phyloP scores from a whole-genome alignment of 2,113 vertebrate genomes.

The Acanthochromis polyacanthus region DNA sequence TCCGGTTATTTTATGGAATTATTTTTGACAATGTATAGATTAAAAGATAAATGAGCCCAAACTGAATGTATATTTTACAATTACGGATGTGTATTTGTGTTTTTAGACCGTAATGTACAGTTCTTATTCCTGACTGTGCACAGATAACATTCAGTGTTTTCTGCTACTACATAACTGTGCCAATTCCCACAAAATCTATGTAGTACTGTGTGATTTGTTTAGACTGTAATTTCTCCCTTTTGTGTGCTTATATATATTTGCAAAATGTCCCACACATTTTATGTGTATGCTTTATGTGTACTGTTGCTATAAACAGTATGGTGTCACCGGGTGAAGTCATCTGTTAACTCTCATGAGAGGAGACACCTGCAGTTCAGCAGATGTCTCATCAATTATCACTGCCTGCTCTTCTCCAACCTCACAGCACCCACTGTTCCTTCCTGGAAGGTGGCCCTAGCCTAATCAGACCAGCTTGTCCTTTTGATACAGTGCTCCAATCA shows the following conservation, averaged over 20 bases:
- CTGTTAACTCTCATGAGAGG: conserved; percentile 79
- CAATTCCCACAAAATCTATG: not conserved
- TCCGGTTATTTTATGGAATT: conserved; percentile 14
- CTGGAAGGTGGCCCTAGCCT: conserved; percentile 41
- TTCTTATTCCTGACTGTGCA: not conserved
- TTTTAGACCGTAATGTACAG: not conserved
- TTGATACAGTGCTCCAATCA: not conserved
- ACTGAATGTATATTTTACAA: not conserved
- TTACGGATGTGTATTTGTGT: not conserved
- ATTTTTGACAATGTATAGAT: not conserved
- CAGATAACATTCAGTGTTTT: not conserved
- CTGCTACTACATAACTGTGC: not conserved
- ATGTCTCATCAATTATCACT: conserved; percentile 85
- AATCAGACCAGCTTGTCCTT: conserved; percentile 43
- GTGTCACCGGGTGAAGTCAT: conserved; percentile 81
- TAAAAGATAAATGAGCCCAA: conserved; percentile 1
- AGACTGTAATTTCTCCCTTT: not conserved
- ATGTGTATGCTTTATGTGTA: conserved; percentile 40
- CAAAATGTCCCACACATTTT: not conserved
- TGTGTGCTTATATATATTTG: too few species aligned
- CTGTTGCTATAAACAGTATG: conserved; percentile 76
- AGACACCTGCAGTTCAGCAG: conserved; percentile 85
- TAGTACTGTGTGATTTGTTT: not conserved
- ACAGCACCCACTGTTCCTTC: conserved; percentile 58
- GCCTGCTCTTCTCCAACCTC: conserved; percentile 54